Conservation (phyloP, 1,140 invertebrate species). For the Diuraphis noxia region DNA sequence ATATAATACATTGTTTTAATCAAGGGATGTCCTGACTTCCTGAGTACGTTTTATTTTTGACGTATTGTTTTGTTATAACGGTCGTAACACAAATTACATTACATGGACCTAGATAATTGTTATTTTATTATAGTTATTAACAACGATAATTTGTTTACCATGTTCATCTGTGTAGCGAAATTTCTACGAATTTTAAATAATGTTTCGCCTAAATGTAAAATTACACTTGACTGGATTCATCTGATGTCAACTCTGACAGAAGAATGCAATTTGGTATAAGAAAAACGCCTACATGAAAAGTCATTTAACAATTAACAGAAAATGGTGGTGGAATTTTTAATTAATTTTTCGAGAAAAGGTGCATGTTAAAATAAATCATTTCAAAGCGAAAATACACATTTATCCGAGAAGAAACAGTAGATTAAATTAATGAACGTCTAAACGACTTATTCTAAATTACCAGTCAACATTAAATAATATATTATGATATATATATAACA, state of each 20-base stretch:
- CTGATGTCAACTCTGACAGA: background rate
- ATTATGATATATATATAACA: background rate
- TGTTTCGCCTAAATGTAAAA: background rate
- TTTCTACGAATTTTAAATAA: background rate
- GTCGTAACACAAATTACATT: background rate
- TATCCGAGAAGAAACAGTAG: background rate
- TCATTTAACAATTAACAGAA: background rate
- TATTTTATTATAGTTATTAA: background rate
- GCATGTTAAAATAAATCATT: slow-evolving; percentile 6
- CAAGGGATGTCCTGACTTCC: background rate
- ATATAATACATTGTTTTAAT: background rate
- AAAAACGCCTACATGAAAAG: background rate
- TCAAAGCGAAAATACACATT: background rate
- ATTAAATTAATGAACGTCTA: background rate
- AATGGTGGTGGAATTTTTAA: background rate
- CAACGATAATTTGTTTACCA: background rate
- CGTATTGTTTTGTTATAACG: background rate
- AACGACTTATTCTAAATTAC: background rate
- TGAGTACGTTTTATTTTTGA: background rate
- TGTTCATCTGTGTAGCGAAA: background rate
- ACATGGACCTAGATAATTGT: background rate
- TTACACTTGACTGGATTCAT: background rate
- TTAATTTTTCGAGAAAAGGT: slow-evolving; percentile 21
- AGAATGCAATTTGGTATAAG: slow-evolving; percentile 8
- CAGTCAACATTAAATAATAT: background rate